Evolutionary conservation across 2,888 invertebrate species (phyloP).

Genomic region (Oscheius myriophilus): DNA sequence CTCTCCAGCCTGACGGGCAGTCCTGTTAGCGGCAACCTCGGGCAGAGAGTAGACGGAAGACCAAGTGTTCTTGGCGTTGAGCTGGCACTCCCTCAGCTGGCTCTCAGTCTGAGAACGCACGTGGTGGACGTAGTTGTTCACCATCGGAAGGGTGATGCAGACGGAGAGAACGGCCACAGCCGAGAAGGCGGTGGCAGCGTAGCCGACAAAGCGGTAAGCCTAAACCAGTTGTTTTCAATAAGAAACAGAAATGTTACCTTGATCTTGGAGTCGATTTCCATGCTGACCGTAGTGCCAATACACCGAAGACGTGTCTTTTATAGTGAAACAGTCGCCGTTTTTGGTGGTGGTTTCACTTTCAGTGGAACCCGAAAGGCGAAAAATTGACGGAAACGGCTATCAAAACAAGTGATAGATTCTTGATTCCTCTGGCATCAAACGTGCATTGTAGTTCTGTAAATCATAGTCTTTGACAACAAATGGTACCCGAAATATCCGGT

Average conservation of each 20-base stretch:
- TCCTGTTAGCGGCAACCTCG: constrained; percentile 59
- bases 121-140: constrained; percentile 62
- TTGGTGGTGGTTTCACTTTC: too few relatives aligned
- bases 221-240: constrained; percentile 11
- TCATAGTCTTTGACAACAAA: too few relatives aligned
- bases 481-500: too few relatives aligned
- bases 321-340: not conserved
- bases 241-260: constrained; percentile 8
- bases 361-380: too few relatives aligned
- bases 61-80: constrained; percentile 64
- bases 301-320: not conserved
- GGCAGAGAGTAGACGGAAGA: constrained; percentile 56
- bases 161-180: constrained; percentile 59
- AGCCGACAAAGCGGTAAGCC: constrained; percentile 69
- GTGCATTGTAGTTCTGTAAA: too few relatives aligned
- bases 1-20: constrained; percentile 52
- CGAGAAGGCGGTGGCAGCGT: constrained; percentile 67
- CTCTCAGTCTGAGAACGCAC: constrained; percentile 52
- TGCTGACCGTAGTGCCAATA: constrained; percentile 24
- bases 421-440: too few relatives aligned
- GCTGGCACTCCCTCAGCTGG: constrained; percentile 59
- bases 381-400: too few relatives aligned
- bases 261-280: constrained; percentile 53
- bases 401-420: too few relatives aligned
- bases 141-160: constrained; percentile 61